These are phyloP conservation scores for Coelopa frigida DNA, from an alignment of 1,140 invertebrate species.

Conservation along the genomic window DNA sequence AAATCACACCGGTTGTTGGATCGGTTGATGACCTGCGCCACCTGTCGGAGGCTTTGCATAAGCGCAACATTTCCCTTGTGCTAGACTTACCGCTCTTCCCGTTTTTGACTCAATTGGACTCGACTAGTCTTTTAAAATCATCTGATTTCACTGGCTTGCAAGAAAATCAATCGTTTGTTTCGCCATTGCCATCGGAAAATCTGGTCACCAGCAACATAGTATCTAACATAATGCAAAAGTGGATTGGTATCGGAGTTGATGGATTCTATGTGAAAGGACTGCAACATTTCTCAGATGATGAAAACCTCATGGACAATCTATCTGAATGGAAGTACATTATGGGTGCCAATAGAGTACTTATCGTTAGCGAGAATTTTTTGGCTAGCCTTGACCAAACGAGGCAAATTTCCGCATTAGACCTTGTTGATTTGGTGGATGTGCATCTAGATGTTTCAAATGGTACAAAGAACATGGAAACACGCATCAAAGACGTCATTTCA, in stretches of 20 bases:
- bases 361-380: slow-evolving; percentile 56
- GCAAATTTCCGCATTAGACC: slow-evolving; percentile 51
- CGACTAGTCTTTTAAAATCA: no score
- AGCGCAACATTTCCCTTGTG: slow-evolving; percentile 61
- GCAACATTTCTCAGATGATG: slow-evolving; percentile 47
- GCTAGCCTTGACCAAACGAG: slow-evolving; percentile 42
- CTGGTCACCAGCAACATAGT: slow-evolving; percentile 35
- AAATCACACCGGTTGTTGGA: slow-evolving; percentile 59
- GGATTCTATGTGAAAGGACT: slow-evolving; percentile 75
- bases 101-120: slow-evolving; percentile 46
- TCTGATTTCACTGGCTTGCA: slow-evolving; percentile 5
- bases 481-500: slow-evolving; percentile 51
- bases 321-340: slow-evolving; percentile 60
- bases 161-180: slow-evolving; percentile 2
- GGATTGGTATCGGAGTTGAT: slow-evolving; percentile 61
- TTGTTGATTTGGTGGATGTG: slow-evolving; percentile 65
- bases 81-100: slow-evolving; percentile 67
- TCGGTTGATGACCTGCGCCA: slow-evolving; percentile 55
- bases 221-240: slow-evolving; percentile 55
- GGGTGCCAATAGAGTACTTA: slow-evolving; percentile 55
- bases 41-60: slow-evolving; percentile 54
- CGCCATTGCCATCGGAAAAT: not conserved
- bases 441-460: slow-evolving; percentile 54
- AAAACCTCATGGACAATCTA: slow-evolving; percentile 47
- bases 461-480: slow-evolving; percentile 49